phyloP scores from a whole-genome alignment of 2,888 invertebrate species.

The Spodoptera exigua region DNA sequence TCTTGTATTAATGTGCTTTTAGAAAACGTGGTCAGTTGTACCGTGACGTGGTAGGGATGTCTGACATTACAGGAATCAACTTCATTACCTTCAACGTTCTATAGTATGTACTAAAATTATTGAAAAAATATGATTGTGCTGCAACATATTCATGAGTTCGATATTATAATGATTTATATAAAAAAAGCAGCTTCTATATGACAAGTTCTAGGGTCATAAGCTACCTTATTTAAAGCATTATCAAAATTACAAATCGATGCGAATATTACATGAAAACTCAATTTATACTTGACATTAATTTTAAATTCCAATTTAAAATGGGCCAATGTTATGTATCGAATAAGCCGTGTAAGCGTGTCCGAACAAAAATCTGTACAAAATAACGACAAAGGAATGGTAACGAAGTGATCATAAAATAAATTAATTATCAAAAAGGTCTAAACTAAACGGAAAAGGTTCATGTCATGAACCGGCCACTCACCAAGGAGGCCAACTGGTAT shows the following conservation, averaged over 20 bases:
- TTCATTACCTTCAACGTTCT: constrained; percentile 34
- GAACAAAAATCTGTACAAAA: constrained; percentile 61
- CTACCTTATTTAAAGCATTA: constrained; percentile 50
- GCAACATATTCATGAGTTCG: constrained; percentile 57
- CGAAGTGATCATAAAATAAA: constrained; percentile 58
- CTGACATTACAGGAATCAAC: constrained; percentile 20
- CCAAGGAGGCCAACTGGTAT: constrained; percentile 88
- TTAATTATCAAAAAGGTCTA: constrained; percentile 65
- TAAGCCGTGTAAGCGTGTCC: constrained; percentile 81
- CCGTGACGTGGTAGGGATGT: constrained; percentile 36
- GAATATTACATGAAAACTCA: constrained; percentile 35
- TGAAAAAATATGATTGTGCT: constrained; percentile 50
- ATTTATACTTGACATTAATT: constrained; percentile 40
- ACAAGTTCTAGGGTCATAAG: constrained; percentile 33
- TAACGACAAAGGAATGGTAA: constrained; percentile 50
- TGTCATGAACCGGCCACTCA: constrained; percentile 80
- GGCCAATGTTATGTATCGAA: constrained; percentile 60
- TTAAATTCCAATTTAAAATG: constrained; percentile 48
- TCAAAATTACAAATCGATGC: constrained; percentile 47
- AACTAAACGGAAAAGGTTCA: constrained; percentile 69
- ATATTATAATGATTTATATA: constrained; percentile 44
- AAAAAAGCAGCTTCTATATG: constrained; percentile 53
- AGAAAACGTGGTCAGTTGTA: constrained; percentile 43
- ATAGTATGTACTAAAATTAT: constrained; percentile 54
- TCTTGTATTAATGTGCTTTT: constrained; percentile 57